A percentile compares a stretch with the other conserved stretches of the same genome.
phyloP scores from a whole-genome alignment of 2,797 vertebrate genomes.

The Falco concolor region DNA sequence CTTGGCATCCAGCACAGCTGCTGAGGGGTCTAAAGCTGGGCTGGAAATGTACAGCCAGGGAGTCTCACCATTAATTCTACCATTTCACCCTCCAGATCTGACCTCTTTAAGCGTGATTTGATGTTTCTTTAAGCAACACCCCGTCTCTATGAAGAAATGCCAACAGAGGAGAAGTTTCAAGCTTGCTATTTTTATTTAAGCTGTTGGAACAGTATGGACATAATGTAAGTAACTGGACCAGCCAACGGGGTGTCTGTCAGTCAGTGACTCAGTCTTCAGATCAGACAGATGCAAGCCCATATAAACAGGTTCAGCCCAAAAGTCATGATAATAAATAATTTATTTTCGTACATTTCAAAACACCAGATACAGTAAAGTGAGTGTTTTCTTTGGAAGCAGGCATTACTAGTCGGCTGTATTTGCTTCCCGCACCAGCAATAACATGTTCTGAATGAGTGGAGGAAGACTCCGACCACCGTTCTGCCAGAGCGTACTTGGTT shows the following conservation, averaged over 20 bases:
- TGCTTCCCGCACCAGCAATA: slow-evolving; percentile 33
- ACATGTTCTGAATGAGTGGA: slow-evolving; percentile 23
- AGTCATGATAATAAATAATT: slow-evolving; percentile 63
- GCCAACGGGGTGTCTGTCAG: slow-evolving; percentile 50
- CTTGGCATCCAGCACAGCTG: neutral
- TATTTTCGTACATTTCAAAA: slow-evolving; percentile 30
- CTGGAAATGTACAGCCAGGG: neutral
- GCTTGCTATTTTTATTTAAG: slow-evolving; percentile 48
- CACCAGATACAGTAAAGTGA: slow-evolving; percentile 23
- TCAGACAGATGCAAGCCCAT: slow-evolving; percentile 47
- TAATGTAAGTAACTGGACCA: slow-evolving; percentile 17
- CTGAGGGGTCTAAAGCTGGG: neutral
- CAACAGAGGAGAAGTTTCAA: slow-evolving; percentile 45
- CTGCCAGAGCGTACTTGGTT: neutral
- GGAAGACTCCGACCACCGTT: slow-evolving; percentile 27
- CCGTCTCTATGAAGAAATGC: slow-evolving; percentile 49
- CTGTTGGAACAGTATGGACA: slow-evolving; percentile 39
- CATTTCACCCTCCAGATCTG: slow-evolving; percentile 19
- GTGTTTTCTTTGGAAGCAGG: slow-evolving; percentile 55
- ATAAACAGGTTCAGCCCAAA: slow-evolving; percentile 55
- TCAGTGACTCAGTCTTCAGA: slow-evolving; percentile 54
- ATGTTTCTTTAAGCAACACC: slow-evolving; percentile 60
- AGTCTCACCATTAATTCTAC: slow-evolving; percentile 9
- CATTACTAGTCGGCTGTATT: neutral
- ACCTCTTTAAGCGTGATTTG: slow-evolving; percentile 26